These are phyloP conservation scores for Podarcis siculus DNA, from an alignment of 2,797 vertebrate species.

Conservation along the genomic window DNA sequence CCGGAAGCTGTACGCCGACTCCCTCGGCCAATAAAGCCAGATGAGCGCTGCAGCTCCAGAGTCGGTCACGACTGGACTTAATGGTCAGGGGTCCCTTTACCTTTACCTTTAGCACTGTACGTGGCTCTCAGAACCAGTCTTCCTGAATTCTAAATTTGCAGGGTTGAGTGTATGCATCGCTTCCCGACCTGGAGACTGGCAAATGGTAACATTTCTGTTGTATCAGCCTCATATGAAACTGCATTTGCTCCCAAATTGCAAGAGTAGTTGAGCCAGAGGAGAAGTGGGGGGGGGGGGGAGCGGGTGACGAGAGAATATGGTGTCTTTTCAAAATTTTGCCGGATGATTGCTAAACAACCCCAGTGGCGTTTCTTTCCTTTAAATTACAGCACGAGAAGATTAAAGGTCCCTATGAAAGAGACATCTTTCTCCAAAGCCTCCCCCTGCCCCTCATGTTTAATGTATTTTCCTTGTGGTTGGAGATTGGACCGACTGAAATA, in stretches of 20 bases:
- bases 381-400: conserved; percentile 42
- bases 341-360: conserved; percentile 43
- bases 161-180: not conserved
- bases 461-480: conserved; percentile 19
- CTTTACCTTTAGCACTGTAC: too few species aligned
- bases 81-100: too few species aligned
- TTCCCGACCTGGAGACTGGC: not conserved
- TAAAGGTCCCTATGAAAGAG: conserved; percentile 44
- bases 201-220: not conserved
- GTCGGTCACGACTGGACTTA: too few species aligned
- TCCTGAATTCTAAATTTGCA: not conserved
- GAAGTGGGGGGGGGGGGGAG: too few species aligned
- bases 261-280: not conserved
- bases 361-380: conserved; percentile 41
- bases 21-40: too few species aligned
- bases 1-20: too few species aligned
- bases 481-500: conserved; percentile 11
- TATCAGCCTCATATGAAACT: conserved; percentile 1
- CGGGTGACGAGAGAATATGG: not conserved
- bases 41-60: too few species aligned
- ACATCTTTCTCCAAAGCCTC: conserved; percentile 12
- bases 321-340: conserved; percentile 14
- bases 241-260: not conserved
- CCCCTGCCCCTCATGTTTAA: conserved; percentile 40
- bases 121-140: not conserved